phyloP scores from a whole-genome alignment of 2,113 vertebrate genomes.

The Grallaria varia region DNA sequence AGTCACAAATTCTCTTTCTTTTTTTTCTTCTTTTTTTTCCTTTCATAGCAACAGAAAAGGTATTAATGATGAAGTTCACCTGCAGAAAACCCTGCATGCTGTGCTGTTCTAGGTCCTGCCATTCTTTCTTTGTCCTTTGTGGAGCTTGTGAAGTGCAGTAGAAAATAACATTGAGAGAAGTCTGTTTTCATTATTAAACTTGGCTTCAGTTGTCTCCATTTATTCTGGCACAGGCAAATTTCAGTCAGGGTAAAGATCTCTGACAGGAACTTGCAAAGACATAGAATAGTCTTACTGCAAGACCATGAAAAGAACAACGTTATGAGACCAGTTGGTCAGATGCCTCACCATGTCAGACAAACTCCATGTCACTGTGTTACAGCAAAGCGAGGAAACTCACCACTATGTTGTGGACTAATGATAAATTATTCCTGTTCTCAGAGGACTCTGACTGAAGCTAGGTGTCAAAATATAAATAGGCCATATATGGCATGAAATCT shows the following conservation, averaged over 20 bases:
- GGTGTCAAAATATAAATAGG: not conserved
- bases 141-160: not conserved
- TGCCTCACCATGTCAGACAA: not conserved
- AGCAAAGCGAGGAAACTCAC: not conserved
- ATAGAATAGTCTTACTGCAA: not conserved
- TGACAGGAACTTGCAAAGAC: not conserved
- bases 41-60: not conserved
- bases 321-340: not conserved
- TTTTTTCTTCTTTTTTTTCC: not conserved
- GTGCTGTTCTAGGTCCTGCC: not conserved
- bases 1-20: not conserved
- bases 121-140: not conserved
- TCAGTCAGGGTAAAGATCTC: not conserved
- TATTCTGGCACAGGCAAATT: not conserved
- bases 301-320: not conserved
- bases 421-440: not conserved
- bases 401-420: not conserved
- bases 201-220: not conserved
- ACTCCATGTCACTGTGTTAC: not conserved
- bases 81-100: not conserved
- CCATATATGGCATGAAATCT: not conserved
- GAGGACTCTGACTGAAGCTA: not conserved
- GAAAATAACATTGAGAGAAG: not conserved
- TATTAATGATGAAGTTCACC: not conserved
- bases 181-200: not conserved